Conservation (phyloP, 2,888 invertebrate species). For the Limnephilus auricula region DNA sequence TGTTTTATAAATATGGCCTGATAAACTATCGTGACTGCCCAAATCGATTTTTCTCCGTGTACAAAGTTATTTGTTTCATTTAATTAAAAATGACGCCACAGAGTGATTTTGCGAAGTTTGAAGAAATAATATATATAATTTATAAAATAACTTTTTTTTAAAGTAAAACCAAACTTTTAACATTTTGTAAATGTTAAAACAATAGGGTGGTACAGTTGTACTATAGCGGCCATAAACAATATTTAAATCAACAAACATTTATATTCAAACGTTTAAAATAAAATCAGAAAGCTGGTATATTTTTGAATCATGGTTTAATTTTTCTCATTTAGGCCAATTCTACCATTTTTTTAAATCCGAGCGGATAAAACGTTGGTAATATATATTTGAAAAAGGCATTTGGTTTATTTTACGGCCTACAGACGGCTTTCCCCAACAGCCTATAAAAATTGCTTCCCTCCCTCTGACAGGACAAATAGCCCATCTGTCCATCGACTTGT, state of each 20-base stretch:
- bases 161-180: too few relatives aligned
- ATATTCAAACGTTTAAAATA: not conserved
- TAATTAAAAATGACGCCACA: too few relatives aligned
- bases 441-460: constrained; percentile 30
- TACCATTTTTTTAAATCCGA: not conserved
- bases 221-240: too few relatives aligned
- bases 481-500: constrained; percentile 65
- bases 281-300: not conserved
- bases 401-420: not conserved
- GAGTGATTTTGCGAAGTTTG: too few relatives aligned
- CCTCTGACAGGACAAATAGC: constrained; percentile 63
- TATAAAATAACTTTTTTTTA: too few relatives aligned
- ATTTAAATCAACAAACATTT: not conserved
- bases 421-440: constrained; percentile 5
- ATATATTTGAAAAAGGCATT: not conserved
- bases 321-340: not conserved
- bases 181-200: too few relatives aligned
- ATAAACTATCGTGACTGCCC: too few relatives aligned
- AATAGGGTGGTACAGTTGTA: too few relatives aligned
- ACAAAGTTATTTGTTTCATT: too few relatives aligned
- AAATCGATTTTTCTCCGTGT: too few relatives aligned
- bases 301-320: not conserved
- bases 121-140: too few relatives aligned
- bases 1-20: too few relatives aligned
- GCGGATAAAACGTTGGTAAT: not conserved